phyloP scores from a whole-genome alignment of 2,888 invertebrate genomes.

The Drosophila acutilabella region DNA sequence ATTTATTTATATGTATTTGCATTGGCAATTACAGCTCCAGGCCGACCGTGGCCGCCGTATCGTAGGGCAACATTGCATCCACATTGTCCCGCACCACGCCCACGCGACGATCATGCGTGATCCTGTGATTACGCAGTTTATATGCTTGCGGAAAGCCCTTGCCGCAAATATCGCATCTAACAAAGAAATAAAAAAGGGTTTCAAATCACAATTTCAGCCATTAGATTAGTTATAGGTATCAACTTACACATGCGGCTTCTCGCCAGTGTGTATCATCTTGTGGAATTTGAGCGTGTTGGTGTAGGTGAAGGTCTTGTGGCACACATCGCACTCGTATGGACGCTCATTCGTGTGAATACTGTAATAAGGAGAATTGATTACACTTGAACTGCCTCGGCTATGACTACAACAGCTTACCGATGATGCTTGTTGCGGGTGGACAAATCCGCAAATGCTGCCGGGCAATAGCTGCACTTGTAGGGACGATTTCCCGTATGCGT shows the following conservation, averaged over 20 bases:
- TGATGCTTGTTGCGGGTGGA: conserved; percentile 85
- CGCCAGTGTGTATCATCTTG: conserved; percentile 84
- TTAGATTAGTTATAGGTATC: neutral
- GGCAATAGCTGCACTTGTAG: conserved; percentile 83
- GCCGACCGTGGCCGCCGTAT: conserved; percentile 57
- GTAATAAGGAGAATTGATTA: neutral
- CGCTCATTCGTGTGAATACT: conserved; percentile 84
- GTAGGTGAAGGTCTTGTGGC: conserved; percentile 83
- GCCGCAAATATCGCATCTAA: conserved; percentile 81
- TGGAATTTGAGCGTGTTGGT: conserved; percentile 84
- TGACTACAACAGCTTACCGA: conserved; percentile 65
- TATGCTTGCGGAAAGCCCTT: conserved; percentile 82
- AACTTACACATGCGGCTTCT: conserved; percentile 83
- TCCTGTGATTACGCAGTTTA: conserved; percentile 78
- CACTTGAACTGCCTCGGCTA: neutral
- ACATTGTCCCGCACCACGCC: conserved; percentile 37
- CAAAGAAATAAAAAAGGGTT: neutral
- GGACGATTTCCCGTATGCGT: conserved; percentile 85
- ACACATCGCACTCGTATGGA: conserved; percentile 83
- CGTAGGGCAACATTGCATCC: conserved; percentile 58
- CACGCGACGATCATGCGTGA: conserved; percentile 74
- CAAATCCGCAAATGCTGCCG: conserved; percentile 84
- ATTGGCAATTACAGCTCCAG: conserved; percentile 63
- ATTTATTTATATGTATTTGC: conserved; percentile 26
- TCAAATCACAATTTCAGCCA: neutral